Evolutionary conservation across 2,888 invertebrate species (phyloP).

Genomic region (Caenorhabditis drosophilae): DNA sequence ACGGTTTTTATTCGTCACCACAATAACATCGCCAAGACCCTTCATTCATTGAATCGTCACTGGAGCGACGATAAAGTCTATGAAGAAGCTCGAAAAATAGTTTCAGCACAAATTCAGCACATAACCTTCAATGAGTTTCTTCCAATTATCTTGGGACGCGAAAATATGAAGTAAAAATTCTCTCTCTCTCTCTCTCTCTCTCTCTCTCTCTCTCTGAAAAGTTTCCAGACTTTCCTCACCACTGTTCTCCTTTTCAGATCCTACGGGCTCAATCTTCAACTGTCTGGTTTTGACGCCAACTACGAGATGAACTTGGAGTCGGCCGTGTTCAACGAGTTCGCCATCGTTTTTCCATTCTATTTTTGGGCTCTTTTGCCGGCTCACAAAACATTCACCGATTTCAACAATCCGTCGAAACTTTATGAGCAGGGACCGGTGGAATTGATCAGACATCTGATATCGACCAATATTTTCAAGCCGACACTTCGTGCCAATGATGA

Average conservation of each 20-base stretch:
- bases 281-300: conserved; percentile 70
- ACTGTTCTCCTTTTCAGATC: conserved; percentile 24
- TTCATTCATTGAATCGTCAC: conserved; percentile 62
- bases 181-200: too few relatives aligned
- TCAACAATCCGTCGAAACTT: conserved; percentile 66
- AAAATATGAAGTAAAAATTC: conserved; percentile 49
- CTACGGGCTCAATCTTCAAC: conserved; percentile 83
- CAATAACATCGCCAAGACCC: conserved; percentile 60
- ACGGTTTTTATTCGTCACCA: conserved; percentile 68
- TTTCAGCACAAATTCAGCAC: conserved; percentile 74
- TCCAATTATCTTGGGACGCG: conserved; percentile 63
- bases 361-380: conserved; percentile 50
- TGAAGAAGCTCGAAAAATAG: conserved; percentile 71
- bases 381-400: conserved; percentile 50
- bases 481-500: conserved; percentile 53
- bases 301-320: conserved; percentile 79
- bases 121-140: conserved; percentile 71
- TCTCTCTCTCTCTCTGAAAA: too few relatives aligned
- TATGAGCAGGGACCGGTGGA: conserved; percentile 64
- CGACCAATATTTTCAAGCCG: conserved; percentile 45
- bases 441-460: conserved; percentile 42
- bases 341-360: conserved; percentile 55
- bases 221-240: too few relatives aligned
- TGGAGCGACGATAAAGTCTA: conserved; percentile 68
- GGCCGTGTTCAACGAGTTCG: conserved; percentile 72